phyloP scores from a whole-genome alignment of 2,797 vertebrate genomes.

The Basileuterus tristriatus region DNA sequence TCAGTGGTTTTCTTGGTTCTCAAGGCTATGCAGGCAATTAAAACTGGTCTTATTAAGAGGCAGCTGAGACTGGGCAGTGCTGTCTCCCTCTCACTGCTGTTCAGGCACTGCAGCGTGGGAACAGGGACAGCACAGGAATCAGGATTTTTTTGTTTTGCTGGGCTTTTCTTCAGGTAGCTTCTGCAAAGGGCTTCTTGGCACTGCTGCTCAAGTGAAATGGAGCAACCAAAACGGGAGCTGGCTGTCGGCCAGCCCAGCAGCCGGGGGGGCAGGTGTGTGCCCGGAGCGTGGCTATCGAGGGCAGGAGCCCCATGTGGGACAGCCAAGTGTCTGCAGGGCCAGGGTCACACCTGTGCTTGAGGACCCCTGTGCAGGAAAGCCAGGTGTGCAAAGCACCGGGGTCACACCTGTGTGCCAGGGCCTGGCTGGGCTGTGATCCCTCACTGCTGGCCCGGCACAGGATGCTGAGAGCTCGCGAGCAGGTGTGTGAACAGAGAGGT shows the following conservation, averaged over 20 bases:
- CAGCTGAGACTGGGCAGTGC: accelerated
- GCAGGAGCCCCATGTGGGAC: background rate
- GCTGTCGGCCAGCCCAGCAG: background rate
- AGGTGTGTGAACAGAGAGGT: background rate
- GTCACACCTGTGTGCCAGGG: background rate
- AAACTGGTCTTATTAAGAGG: background rate
- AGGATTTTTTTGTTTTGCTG: background rate
- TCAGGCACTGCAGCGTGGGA: background rate
- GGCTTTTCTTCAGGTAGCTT: slow-evolving; percentile 9
- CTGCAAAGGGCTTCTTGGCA: slow-evolving; percentile 1
- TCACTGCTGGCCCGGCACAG: accelerated
- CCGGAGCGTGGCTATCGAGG: background rate
- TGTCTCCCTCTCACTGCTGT: background rate
- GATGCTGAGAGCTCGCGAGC: background rate
- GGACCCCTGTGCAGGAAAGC: background rate
- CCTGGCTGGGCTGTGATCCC: background rate
- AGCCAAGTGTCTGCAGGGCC: background rate
- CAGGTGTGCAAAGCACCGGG: accelerated
- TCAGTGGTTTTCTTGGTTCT: background rate
- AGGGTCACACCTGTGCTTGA: background rate
- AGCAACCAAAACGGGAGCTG: background rate
- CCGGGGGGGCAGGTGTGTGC: background rate
- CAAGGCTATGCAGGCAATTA: background rate
- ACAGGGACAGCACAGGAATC: accelerated
- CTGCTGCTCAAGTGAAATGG: background rate